These are phyloP conservation scores for Crax fasciolata DNA, from an alignment of 2,797 vertebrate species.

Conservation along the genomic window DNA sequence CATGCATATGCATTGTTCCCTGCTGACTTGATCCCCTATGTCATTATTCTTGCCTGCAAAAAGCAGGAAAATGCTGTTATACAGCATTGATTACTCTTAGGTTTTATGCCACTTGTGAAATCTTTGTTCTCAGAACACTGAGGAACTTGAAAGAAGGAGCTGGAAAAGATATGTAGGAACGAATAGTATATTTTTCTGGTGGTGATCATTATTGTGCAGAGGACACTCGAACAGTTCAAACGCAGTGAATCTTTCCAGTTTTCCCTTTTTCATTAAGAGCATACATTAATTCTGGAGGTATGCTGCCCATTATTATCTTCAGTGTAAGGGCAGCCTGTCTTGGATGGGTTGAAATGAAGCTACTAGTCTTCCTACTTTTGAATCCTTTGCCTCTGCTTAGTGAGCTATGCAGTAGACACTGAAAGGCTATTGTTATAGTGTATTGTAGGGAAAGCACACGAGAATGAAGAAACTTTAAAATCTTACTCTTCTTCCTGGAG, in stretches of 20 bases:
- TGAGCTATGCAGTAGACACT: background rate
- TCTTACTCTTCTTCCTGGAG: background rate
- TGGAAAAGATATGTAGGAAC: background rate
- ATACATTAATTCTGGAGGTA: background rate
- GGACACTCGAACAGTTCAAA: background rate
- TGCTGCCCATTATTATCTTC: background rate
- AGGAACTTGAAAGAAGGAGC: background rate
- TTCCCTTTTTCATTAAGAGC: background rate
- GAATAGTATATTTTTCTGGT: background rate
- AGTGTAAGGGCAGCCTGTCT: background rate
- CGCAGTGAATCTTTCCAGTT: background rate
- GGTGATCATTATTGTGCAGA: background rate
- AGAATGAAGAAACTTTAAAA: background rate
- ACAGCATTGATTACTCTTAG: background rate
- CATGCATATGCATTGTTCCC: background rate
- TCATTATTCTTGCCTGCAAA: conserved; percentile 1
- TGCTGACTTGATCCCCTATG: background rate
- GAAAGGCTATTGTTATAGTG: background rate
- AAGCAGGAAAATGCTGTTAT: background rate
- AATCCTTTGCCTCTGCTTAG: background rate
- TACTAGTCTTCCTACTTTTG: background rate
- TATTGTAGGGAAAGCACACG: background rate
- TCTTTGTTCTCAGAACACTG: background rate
- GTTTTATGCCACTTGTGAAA: conserved; percentile 18
- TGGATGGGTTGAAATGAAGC: background rate